These are phyloP conservation scores for Chloropsis hardwickii DNA, from an alignment of 2,113 vertebrate species.

Conservation along the genomic window DNA sequence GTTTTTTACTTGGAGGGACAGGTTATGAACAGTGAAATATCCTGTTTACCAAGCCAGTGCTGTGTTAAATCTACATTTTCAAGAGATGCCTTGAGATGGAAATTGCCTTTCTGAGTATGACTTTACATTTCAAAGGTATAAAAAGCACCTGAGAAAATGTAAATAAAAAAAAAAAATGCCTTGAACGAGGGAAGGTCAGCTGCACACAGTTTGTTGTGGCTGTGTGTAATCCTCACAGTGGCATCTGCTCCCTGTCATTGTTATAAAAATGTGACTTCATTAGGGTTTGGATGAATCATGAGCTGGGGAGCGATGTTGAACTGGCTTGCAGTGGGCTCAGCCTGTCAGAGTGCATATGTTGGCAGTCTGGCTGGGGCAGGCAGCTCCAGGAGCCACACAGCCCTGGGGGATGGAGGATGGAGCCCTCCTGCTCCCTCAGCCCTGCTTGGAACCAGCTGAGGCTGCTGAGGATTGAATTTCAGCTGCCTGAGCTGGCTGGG, in stretches of 20 bases:
- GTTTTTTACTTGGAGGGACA: not conserved
- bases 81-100: not conserved
- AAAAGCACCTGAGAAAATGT: not conserved
- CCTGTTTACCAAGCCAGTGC: not conserved
- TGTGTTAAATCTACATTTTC: not conserved
- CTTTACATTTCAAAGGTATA: not conserved
- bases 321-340: not conserved
- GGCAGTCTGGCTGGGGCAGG: not conserved
- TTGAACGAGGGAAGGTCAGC: slow-evolving; percentile 28
- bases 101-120: not conserved
- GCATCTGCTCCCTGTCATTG: slow-evolving; percentile 29
- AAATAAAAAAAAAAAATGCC: not conserved
- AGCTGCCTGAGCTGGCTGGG: not conserved
- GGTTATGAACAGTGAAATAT: not conserved
- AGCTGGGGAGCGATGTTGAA: not conserved
- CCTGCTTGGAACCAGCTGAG: not conserved
- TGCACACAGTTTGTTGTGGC: not conserved
- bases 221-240: not conserved
- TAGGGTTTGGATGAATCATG: not conserved
- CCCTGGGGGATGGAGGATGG: not conserved
- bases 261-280: not conserved
- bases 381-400: accelerated
- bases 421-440: not conserved
- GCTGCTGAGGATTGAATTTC: not conserved
- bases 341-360: not conserved